A percentile compares a stretch with the other conserved stretches of the same genome.
phyloP scores from a whole-genome alignment of 2,113 vertebrate species.

The Propithecus coquereli region DNA sequence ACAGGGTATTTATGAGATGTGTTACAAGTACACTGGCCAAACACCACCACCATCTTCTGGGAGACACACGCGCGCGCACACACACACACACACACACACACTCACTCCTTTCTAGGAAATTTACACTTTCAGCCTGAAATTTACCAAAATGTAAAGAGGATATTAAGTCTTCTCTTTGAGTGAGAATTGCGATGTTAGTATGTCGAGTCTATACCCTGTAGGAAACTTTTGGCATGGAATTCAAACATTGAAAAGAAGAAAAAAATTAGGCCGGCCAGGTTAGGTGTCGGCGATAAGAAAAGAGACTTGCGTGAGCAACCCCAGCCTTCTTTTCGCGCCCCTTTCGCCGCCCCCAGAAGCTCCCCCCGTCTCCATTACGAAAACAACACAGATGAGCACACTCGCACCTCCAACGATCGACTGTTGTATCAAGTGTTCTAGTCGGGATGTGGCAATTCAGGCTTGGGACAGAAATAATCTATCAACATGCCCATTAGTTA shows the following conservation, averaged over 20 bases:
- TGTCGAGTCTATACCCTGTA: neutral
- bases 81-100: neutral
- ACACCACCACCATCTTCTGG: neutral
- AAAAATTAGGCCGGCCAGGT: neutral
- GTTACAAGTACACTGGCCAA: neutral
- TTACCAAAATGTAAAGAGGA: neutral
- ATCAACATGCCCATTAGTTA: neutral
- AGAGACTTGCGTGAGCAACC: neutral
- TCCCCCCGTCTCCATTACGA: neutral
- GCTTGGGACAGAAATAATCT: neutral
- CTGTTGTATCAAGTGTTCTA: neutral
- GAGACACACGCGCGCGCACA: neutral
- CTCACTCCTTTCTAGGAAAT: neutral
- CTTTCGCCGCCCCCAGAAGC: neutral
- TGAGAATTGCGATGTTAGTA: neutral
- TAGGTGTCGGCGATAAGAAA: neutral
- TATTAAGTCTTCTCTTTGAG: slow-evolving; percentile 8
- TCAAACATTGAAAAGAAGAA: neutral
- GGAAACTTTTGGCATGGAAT: slow-evolving; percentile 62
- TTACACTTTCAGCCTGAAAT: neutral
- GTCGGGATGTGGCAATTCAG: neutral
- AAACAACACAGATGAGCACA: neutral
- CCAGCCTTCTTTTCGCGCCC: neutral
- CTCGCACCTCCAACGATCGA: neutral
- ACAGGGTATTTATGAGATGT: slow-evolving; percentile 12